Percentiles rank a stretch among this genome's conserved stretches.
phyloP scores from a whole-genome alignment of 2,888 invertebrate genomes.

The Drosophila fungiperda region DNA sequence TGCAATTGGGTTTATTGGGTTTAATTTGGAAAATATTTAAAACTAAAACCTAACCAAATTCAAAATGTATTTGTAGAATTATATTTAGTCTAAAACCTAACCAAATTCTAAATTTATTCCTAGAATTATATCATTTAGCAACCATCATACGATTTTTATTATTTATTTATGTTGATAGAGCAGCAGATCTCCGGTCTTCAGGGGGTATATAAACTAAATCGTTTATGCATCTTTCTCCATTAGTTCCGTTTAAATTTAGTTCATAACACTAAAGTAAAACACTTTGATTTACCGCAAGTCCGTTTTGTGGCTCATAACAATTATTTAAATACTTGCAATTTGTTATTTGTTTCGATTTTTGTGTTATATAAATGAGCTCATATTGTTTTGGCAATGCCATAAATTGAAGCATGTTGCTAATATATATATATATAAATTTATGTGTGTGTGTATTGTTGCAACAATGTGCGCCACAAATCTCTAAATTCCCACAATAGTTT shows the following conservation, averaged over 20 bases:
- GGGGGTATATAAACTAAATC: neutral
- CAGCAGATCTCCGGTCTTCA: neutral
- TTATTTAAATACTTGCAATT: neutral
- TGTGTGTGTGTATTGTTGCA: constrained; percentile 35
- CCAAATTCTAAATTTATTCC: too few relatives aligned
- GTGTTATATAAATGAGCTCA: constrained; percentile 8
- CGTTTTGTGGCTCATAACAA: neutral
- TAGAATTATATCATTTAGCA: neutral
- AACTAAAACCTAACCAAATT: too few relatives aligned
- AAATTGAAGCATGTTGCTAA: constrained; percentile 44
- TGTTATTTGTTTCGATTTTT: constrained; percentile 4
- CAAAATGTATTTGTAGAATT: too few relatives aligned
- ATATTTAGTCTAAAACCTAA: too few relatives aligned
- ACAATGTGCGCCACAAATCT: constrained; percentile 70
- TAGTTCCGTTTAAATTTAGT: neutral
- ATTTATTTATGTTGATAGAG: neutral
- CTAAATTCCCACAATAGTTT: constrained; percentile 79
- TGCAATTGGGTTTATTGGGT: neutral
- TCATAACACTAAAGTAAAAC: neutral
- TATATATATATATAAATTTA: constrained; percentile 9
- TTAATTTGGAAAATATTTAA: neutral
- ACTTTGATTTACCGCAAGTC: neutral
- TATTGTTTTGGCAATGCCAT: constrained; percentile 29
- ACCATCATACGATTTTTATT: neutral
- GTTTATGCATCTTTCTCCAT: neutral